Evolutionary conservation across 1,140 invertebrate genomes (phyloP), one percentile per base, ranked within the genome.

Genomic region (Leptopilina clavipes): DNA sequence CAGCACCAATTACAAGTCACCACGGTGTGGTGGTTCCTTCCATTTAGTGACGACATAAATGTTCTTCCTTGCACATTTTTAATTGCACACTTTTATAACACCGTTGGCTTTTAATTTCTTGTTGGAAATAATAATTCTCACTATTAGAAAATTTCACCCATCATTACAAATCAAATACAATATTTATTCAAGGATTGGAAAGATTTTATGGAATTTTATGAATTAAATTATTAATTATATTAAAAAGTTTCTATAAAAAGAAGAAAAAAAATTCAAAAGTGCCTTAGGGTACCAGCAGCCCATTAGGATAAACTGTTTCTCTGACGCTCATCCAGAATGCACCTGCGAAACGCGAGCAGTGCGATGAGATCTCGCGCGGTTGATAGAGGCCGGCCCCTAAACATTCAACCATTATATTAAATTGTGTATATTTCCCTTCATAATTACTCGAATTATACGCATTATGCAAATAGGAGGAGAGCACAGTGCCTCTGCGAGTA

Each of bases 361-460:
- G 59, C 74, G 73, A 73, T 72, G 82, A 88, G 85, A 87, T 86
- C 83, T 82, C 54, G 76, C 48, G 54, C 74, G 72, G 79, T 76
- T 85, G 86, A 89, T 88, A 89, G 81, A 84, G 81, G 79, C 78
- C 74, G 73, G 79, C 75, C 81, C 79, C 83, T 88, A 89, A 88
- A 86, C 86, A 87, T 88, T 85, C 84, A 65, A 80, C 88, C 84
- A 90, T 90, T 89, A 89, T 89, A 89, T 89, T 87, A 90, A 90
- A 90, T 90, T 89, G 89, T 90, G 89, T 90, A 90, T 89, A 90
- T 90, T 89, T 88, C 86, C 86, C 86, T 86, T 87, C 86, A 89
- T 90, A 90, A 90, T 90, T 90, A 89, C 88, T 89, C 86, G 89
- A 90, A 90, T 90, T 90, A 90, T 89, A 88, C 86, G 86, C 88